Evolutionary conservation across 1,140 invertebrate genomes (phyloP).

Genomic region (Drosophila orosa): DNA sequence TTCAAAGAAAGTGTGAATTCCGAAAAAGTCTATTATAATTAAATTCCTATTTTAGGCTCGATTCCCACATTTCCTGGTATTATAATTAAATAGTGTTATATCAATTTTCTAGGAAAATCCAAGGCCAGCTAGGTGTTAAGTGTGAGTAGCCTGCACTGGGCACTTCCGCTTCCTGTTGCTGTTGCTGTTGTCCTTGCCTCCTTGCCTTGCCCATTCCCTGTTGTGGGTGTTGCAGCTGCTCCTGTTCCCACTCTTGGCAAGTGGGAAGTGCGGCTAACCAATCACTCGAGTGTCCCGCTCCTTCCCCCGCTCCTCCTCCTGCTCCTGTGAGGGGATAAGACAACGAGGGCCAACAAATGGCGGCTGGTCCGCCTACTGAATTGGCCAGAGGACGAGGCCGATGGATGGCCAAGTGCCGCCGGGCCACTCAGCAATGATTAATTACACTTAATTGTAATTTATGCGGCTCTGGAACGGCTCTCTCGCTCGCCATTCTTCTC

Average conservation of each 20-base stretch:
- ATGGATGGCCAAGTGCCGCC: constrained; percentile 36
- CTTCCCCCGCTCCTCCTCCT: background rate
- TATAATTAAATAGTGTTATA: background rate
- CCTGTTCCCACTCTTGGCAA: constrained; percentile 40
- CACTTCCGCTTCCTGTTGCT: constrained; percentile 15
- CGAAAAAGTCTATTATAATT: background rate
- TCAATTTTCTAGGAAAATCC: background rate
- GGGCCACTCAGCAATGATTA: constrained; percentile 71
- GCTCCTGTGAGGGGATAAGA: constrained; percentile 17
- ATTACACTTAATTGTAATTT: constrained; percentile 82
- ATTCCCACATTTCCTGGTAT: background rate
- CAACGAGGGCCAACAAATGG: constrained; percentile 42
- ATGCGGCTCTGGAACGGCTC: constrained; percentile 49
- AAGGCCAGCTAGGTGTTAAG: constrained; percentile 51
- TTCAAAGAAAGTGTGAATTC: background rate
- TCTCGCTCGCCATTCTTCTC: constrained; percentile 38
- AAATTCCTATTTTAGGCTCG: background rate
- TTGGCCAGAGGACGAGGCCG: constrained; percentile 35
- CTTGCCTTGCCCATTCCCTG: constrained; percentile 1
- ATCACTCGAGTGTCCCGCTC: constrained; percentile 49
- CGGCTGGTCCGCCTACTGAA: constrained; percentile 70
- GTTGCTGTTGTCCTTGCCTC: constrained; percentile 24
- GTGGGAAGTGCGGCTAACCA: constrained; percentile 70
- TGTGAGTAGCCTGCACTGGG: constrained; percentile 35
- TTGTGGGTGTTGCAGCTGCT: constrained; percentile 34